Evolutionary conservation across 1,140 invertebrate species (phyloP).

Genomic region (Coenobita brevimanus): DNA sequence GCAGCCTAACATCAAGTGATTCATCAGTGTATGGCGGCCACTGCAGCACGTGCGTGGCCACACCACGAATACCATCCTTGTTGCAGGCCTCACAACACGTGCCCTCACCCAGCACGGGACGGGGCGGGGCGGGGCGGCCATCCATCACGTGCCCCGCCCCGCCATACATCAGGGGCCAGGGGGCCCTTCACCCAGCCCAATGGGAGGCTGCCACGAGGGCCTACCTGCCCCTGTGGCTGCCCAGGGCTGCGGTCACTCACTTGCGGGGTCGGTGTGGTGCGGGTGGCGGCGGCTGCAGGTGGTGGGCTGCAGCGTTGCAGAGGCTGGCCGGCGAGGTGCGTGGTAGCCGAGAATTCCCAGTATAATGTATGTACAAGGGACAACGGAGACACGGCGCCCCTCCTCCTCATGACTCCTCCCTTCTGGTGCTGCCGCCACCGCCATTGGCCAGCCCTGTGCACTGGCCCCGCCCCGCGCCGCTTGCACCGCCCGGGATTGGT

Average conservation of each 20-base stretch:
- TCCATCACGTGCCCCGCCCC: conserved; percentile 25
- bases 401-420: conserved; percentile 42
- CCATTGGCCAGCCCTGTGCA: conserved; percentile 32
- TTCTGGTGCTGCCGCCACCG: background rate
- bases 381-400: conserved; percentile 52
- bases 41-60: background rate
- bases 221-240: background rate
- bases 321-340: conserved; percentile 35
- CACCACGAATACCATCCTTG: background rate
- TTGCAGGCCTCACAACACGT: background rate
- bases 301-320: too few relatives aligned
- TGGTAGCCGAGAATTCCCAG: conserved; percentile 63
- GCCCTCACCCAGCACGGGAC: background rate
- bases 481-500: conserved; percentile 43
- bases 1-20: too few relatives aligned
- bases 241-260: background rate
- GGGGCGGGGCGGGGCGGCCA: conserved; percentile 5
- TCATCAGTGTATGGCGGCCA: background rate
- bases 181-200: too few relatives aligned
- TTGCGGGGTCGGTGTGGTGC: background rate
- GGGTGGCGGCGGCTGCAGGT: conserved; percentile 16
- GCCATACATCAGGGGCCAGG: conserved; percentile 18
- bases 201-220: background rate
- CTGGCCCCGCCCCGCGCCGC: conserved; percentile 45
- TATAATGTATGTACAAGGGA: conserved; percentile 62